Base-by-base conservation (phyloP, 2,797 vertebrate species). In the Galagoides demidoff region DNA sequence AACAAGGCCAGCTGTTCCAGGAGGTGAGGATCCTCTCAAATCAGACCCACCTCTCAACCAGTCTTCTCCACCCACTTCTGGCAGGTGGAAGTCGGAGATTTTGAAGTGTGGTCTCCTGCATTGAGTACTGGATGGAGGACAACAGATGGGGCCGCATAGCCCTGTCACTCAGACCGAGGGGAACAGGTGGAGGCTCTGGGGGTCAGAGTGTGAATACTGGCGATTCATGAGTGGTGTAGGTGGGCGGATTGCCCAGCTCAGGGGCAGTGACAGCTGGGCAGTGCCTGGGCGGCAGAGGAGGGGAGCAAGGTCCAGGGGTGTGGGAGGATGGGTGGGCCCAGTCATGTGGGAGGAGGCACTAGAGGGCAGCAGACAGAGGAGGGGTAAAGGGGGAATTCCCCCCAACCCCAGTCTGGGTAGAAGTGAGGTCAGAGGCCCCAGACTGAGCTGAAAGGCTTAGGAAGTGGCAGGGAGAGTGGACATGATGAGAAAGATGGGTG, bases 131-230 rank as follows among this genome's bases (percentile, higher is more conserved):
- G 92, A 93, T 45, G 84, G 95, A 96, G 92, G 92, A 90, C 86
- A n/a, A 79, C 97, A 97, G 97, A 95, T 96, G 97, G 86, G 92
- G 86, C 90, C 86, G 52, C 94, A 43, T 57, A n/a, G 89, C 57
- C 84, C 94, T 63, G 49, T 78, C 29, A 55, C 87, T 64, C 95
- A 94, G 86, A 96, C 90, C 89, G 10, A 96, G 94, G 76, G 90
- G 64, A 92, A 98, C 97, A 98, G 97, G 97, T 98, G 98, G 97
- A 87, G 77, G 76, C 87, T 85, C 52, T 5, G 70, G 90, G 95
- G 95, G 85, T 92, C 90, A 57, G 89, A 77, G 79, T 86, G 95
- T 98, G 96, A 97, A 96, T 90, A 74, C 92, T 89, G 95, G 90
- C 71, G 27, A 97, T 94, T 95, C 96, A 96, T 76, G 89, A 90